A percentile compares a stretch with the other conserved stretches of the same genome.
phyloP scores from a whole-genome alignment of 35 echinoderm and acorn worm species.

The Lytechinus variegatus region DNA sequence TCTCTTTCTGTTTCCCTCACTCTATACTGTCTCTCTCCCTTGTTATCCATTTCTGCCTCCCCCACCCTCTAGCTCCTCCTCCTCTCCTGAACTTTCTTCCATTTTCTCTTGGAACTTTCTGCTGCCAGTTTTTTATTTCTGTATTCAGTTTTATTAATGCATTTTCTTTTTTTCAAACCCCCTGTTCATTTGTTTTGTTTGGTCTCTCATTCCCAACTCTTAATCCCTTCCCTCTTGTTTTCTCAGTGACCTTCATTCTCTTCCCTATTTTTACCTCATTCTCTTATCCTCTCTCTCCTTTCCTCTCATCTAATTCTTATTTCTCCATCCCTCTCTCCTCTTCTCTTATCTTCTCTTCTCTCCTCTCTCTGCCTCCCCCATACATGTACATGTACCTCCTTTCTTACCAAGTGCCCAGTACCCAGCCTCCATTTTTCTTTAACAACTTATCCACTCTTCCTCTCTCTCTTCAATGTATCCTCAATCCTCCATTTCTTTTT shows the following conservation, averaged over 20 bases:
- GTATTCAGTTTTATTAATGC: too few relatives aligned
- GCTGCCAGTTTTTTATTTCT: too few relatives aligned
- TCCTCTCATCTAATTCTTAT: too few relatives aligned
- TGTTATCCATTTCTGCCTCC: background rate
- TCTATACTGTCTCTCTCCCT: background rate
- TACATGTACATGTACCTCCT: too few relatives aligned
- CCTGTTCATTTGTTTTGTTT: too few relatives aligned
- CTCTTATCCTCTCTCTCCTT: background rate
- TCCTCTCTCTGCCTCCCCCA: too few relatives aligned
- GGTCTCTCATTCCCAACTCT: too few relatives aligned
- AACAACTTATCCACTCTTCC: background rate
- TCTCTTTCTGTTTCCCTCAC: background rate
- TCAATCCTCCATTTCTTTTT: background rate
- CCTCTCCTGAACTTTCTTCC: too few relatives aligned
- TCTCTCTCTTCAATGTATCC: background rate
- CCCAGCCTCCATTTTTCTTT: too few relatives aligned
- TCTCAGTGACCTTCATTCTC: background rate
- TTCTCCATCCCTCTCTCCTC: background rate
- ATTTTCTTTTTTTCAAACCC: too few relatives aligned
- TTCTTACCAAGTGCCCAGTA: too few relatives aligned
- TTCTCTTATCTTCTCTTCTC: background rate
- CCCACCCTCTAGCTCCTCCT: background rate
- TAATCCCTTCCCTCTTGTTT: background rate
- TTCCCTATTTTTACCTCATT: background rate
- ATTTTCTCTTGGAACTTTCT: too few relatives aligned